Base-by-base conservation (phyloP, 2,888 invertebrate genomes). In the Phlogophora meticulosa region DNA sequence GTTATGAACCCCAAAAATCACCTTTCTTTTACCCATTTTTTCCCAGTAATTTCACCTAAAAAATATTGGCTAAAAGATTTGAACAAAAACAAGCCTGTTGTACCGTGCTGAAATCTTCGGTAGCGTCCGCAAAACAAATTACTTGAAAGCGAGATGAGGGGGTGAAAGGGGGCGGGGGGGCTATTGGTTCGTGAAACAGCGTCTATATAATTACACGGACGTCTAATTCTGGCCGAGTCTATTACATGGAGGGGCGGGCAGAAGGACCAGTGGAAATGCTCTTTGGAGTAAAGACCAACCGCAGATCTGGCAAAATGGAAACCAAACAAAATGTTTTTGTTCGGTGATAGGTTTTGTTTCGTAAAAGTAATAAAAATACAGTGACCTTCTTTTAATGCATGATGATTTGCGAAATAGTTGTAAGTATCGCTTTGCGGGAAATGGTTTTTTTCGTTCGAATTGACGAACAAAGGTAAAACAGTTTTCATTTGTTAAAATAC, bases 141-240 rank as follows among this genome's bases (percentile, higher is more conserved):
- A 78, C 81, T 80, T 64, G 81, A 72, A 61, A 72, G 78, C 40
- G 28, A 59, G 76, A 70, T 34, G 53, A 59, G 59, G 40, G 56
- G 55, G 45, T 48, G 0, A 7, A 1, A 1, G 36, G 40, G 49
- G 17, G 42, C 20, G 7, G 46, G 36, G 43, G 61, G 55, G 45
- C 70, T 75, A 83, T 81, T 75, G 81, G 78, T 63, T 81, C 81
- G 78, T 78, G 81, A 73, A 83, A 75, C 83, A 81, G 57, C 78
- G 64, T 76, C 77, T 83, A 78, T 83, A 81, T 83, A 81, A 81
- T 83, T 81, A 77, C 77, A 81, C 71, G 61, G 68, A 68, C 68
- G 57, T 83, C 78, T 83, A 73, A 81, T 78, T 75, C 78, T 71
- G 62, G 52, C 49, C 38, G 52, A 70, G 72, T 64, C 68, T 72